phyloP scores from a whole-genome alignment of 2,888 invertebrate genomes.

The Rotaria macrura region DNA sequence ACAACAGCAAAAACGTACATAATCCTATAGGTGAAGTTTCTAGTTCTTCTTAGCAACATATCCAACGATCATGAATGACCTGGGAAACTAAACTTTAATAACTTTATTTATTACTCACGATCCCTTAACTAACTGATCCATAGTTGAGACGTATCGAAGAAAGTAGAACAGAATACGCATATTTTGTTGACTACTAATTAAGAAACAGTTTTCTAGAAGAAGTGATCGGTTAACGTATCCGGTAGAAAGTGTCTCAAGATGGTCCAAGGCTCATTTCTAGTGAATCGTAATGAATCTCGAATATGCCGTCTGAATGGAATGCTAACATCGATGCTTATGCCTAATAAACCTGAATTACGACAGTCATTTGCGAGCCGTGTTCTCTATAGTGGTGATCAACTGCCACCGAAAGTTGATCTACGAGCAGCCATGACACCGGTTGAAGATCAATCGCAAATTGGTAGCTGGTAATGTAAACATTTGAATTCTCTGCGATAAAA shows the following conservation, averaged over 20 bases:
- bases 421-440: neutral
- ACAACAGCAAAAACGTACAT: too few species aligned
- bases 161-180: too few species aligned
- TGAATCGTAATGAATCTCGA: neutral
- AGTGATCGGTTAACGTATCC: too few species aligned
- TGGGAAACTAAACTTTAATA: too few species aligned
- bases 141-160: too few species aligned
- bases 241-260: neutral
- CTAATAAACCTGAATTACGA: neutral
- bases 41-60: too few species aligned
- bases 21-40: too few species aligned
- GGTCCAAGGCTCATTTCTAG: neutral
- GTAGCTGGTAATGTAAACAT: neutral
- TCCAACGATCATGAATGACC: too few species aligned
- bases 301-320: neutral
- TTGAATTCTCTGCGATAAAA: neutral
- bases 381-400: neutral
- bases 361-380: neutral
- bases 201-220: too few species aligned
- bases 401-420: neutral
- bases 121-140: too few species aligned
- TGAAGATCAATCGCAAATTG: conserved; percentile 1
- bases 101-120: too few species aligned
- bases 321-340: neutral
- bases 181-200: too few species aligned